Evolutionary conservation across 92 coral and sea anemone genomes (phyloP).

Genomic region (Epizoanthus stellaris): DNA sequence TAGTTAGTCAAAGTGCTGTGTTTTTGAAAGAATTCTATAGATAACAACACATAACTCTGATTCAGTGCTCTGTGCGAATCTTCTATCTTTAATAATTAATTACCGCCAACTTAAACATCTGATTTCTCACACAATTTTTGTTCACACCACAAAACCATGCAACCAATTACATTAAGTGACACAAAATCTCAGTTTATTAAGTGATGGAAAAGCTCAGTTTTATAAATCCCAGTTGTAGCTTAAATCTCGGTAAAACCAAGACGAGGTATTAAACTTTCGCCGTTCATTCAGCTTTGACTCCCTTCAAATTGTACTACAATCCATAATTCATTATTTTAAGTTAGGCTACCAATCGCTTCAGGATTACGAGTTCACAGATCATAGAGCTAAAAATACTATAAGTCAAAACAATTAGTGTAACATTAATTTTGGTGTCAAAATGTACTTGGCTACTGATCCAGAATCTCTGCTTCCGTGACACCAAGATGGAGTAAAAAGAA

Average conservation of each 20-base stretch:
- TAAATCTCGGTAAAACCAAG: too few species aligned
- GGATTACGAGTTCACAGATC: neutral
- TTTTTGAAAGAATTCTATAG: too few species aligned
- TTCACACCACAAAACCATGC: neutral
- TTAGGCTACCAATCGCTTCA: neutral
- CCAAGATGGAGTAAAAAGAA: too few species aligned
- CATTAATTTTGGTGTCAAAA: neutral
- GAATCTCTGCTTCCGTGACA: too few species aligned
- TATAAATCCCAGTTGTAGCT: too few species aligned
- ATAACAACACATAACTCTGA: too few species aligned
- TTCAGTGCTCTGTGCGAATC: neutral
- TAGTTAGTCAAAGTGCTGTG: too few species aligned
- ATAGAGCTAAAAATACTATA: neutral
- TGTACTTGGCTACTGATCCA: neutral
- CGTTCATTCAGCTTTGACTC: neutral
- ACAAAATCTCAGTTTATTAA: neutral
- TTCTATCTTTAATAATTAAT: slow-evolving; percentile 2
- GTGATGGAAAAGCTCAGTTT: too few species aligned
- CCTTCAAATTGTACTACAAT: neutral
- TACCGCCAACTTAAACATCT: neutral
- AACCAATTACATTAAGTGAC: neutral
- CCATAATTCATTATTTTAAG: slow-evolving; percentile 6
- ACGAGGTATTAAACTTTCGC: too few species aligned
- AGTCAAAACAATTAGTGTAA: slow-evolving; percentile 11
- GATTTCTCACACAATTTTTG: neutral